Base-by-base conservation (phyloP, 1,140 invertebrate genomes). In the Tribolium castaneum region DNA sequence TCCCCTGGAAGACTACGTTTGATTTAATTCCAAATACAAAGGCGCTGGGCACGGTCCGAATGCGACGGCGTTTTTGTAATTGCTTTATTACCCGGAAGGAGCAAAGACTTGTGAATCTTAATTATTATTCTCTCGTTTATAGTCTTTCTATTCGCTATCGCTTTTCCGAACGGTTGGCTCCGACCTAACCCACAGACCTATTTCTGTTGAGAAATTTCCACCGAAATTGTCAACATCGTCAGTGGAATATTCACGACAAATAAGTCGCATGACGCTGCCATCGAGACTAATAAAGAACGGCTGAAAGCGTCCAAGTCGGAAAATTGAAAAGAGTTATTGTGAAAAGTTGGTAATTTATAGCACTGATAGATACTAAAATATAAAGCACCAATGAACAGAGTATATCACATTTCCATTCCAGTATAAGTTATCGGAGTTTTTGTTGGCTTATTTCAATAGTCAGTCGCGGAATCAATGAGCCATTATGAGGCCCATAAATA, bases 261-360 rank as follows among this genome's bases (percentile, higher is more conserved):
- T 35, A 66, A 66, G 59, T 66, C 13, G 10, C n/a, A 22, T 19
- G 51, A 19, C 51, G 51, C 51, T 22, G 2, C 54, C 54, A 59
- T 66, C 59, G 70, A 70, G 71, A 76, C 54, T 80, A 80, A 80
- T 77, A 77, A 74, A 80, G 75, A 72, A 66, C 66, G 52, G 73
- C 72, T 80, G 59, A 77, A 77, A 80, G 70, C 76, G 76, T 80
- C 78, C 71, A 52, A 25, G 56, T 77, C 51, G 62, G 66, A 70
- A 71, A 71, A 70, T 66, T 70, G 75, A 56, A 77, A 70, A 80
- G 78, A 80, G 75, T 80, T 80, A 80, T 77, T 80, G 78, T 80
- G 71, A 77, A 77, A 80, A 80, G 78, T 80, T 80, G 50, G 75
- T 80, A 80, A 80, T 80, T 80, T 80, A 80, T 80, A 54, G 78